Evolutionary conservation across 2,888 invertebrate genomes (phyloP).

Genomic region (Protophormia terraenovae): DNA sequence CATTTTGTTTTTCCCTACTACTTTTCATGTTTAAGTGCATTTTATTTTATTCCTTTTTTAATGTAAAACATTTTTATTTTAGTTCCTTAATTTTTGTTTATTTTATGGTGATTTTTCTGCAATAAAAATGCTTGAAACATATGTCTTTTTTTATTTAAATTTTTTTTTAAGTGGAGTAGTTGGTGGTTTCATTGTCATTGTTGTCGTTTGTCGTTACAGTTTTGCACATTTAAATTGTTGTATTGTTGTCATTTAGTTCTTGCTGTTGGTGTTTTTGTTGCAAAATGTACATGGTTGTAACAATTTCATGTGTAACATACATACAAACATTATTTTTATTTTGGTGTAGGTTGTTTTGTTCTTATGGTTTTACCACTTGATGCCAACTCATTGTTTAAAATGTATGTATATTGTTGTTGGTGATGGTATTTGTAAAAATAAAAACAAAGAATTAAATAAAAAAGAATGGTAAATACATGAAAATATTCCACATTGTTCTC

Average conservation of each 20-base stretch:
- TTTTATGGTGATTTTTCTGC: background rate
- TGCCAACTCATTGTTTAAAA: slow-evolving; percentile 31
- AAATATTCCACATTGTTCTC: too few species aligned
- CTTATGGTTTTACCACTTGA: slow-evolving; percentile 20
- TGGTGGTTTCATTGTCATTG: slow-evolving; percentile 64
- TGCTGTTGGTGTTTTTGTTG: slow-evolving; percentile 23
- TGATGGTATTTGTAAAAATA: slow-evolving; percentile 12
- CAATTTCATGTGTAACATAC: slow-evolving; percentile 48
- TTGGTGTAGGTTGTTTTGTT: background rate
- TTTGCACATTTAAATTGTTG: slow-evolving; percentile 51
- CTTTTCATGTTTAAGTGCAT: background rate
- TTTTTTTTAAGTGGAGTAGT: slow-evolving; percentile 22
- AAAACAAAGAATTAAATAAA: background rate
- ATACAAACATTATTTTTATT: slow-evolving; percentile 59
- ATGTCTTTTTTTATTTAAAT: background rate
- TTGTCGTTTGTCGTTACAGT: slow-evolving; percentile 30
- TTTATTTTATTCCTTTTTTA: background rate
- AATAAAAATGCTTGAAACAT: slow-evolving; percentile 21
- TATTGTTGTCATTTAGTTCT: slow-evolving; percentile 38
- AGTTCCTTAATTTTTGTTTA: background rate
- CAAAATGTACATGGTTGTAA: slow-evolving; percentile 40
- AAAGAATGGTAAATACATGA: background rate
- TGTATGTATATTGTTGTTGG: slow-evolving; percentile 60
- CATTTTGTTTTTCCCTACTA: background rate
- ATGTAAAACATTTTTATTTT: background rate